Evolutionary conservation across 2,888 invertebrate genomes (phyloP), one percentile per base, ranked within the genome.

Genomic region (Diabrotica balteata): DNA sequence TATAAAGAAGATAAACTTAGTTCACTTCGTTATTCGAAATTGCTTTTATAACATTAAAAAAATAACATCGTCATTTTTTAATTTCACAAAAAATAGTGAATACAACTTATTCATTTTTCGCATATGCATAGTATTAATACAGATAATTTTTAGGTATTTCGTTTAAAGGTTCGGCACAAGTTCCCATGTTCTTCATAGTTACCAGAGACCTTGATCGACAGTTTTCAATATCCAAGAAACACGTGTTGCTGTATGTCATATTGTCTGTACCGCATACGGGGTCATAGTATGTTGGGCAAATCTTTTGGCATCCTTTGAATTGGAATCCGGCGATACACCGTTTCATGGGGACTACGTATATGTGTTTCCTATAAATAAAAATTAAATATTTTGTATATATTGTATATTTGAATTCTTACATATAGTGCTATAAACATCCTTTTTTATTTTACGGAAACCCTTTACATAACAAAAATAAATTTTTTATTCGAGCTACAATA

Each of bases 181-280:
- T 91, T 57, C 95, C 95, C 80, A 93, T 89, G 79, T 94, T 90
- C 80, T 91, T 91, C 82, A 93, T 87, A 73, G 89, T 87, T 55
- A 95, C 93, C 75, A 91, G 84, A 78, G 91, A 91, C 82, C 93
- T 89, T 75, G 94, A 93, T 79, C 94, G 89, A 82, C 95, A 97
- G 78, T 94, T 95, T 84, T 96, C 96, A 85, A 95, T 93, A 81
- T 94, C 92, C 77, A 97, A 85, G 87, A 96, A 94, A 84, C 97
- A 97, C 76, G 92, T 92, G 85, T 97, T 97, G 80, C 95, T 93
- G 88, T 97, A 97, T 0, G 96, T 96, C 87, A 92, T 94, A 69
- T 90, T 90, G 80, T 97, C 96, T 3, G 93, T 93, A n/a, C 95
- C 97, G 82, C 97, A 97, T 7, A 96, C 94, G 0, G 96, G 95